A percentile compares a stretch with the other conserved stretches of the same genome.
Evolutionary conservation across 2,888 invertebrate genomes (phyloP).

Genomic region (Lasioglossum villosulum): DNA sequence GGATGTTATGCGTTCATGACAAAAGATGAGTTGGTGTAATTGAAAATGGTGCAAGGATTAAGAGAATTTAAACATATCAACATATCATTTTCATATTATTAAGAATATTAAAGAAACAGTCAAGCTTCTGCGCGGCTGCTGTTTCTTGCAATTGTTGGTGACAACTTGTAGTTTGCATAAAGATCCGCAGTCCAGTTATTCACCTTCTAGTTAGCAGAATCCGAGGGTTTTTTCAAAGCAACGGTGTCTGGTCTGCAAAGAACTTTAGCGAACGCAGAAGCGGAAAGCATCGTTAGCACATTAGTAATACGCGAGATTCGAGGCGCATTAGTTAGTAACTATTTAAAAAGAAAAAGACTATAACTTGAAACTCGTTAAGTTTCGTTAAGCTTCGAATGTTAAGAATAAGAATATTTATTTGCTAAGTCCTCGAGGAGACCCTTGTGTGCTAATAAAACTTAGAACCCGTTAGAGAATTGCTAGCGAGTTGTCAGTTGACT

Average conservation of each 20-base stretch:
- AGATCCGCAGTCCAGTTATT: too few relatives aligned
- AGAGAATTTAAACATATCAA: too few relatives aligned
- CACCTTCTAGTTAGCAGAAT: neutral
- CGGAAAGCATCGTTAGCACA: conserved; percentile 5
- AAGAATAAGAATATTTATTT: conserved; percentile 62
- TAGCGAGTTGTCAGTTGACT: neutral
- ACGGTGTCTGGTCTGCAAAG: neutral
- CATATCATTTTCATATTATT: too few relatives aligned
- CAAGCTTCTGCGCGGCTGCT: too few relatives aligned
- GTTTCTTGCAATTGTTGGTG: too few relatives aligned
- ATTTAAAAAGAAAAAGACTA: conserved; percentile 56
- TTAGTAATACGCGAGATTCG: conserved; percentile 27
- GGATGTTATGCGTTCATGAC: too few relatives aligned
- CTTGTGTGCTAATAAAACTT: conserved; percentile 39
- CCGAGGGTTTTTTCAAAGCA: conserved; percentile 39
- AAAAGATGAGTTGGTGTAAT: too few relatives aligned
- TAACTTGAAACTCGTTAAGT: conserved; percentile 18
- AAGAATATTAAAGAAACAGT: too few relatives aligned
- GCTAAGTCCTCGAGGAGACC: conserved; percentile 45
- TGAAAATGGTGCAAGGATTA: too few relatives aligned
- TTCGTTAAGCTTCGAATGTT: conserved; percentile 16
- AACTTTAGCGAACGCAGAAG: conserved; percentile 18
- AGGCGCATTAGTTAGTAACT: conserved; percentile 49
- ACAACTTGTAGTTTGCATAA: too few relatives aligned
- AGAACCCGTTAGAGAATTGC: conserved; percentile 6